Evolutionary conservation across 2,797 vertebrate species (phyloP).

Genomic region (Neomorphus geoffroyi): DNA sequence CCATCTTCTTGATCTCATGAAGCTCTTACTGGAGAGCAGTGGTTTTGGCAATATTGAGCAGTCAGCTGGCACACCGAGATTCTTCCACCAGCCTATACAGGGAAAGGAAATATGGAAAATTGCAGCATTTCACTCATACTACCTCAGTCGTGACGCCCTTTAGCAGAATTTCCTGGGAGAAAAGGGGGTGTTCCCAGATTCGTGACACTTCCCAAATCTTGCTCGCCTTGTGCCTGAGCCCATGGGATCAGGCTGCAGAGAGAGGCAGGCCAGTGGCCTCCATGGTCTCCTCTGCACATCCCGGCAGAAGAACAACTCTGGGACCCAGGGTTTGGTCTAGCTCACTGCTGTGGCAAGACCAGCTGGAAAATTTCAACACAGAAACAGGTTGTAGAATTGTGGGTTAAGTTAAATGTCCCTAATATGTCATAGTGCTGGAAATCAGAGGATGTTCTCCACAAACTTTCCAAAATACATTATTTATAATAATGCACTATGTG

Average conservation of each 20-base stretch:
- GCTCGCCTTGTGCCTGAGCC: accelerated
- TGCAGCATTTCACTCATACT: background rate
- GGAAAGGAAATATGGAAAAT: background rate
- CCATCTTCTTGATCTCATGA: background rate
- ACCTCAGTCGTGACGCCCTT: accelerated
- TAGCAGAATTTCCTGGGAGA: background rate
- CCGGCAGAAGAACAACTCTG: background rate
- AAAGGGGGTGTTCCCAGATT: background rate
- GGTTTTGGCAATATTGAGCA: background rate
- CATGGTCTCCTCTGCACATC: accelerated
- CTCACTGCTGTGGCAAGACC: background rate
- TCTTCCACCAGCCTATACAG: background rate
- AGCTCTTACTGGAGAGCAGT: background rate
- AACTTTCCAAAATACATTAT: background rate
- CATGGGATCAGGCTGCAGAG: background rate
- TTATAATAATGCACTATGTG: background rate
- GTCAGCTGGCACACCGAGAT: background rate
- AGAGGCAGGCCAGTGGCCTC: background rate
- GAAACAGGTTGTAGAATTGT: background rate
- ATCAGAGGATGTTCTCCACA: background rate
- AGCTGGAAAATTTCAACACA: background rate
- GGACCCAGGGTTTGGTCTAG: background rate
- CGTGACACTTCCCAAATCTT: background rate
- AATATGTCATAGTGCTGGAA: background rate
- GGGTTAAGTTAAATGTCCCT: background rate